Conservation (phyloP, 2,888 invertebrate genomes). For the Andrena flavipes region DNA sequence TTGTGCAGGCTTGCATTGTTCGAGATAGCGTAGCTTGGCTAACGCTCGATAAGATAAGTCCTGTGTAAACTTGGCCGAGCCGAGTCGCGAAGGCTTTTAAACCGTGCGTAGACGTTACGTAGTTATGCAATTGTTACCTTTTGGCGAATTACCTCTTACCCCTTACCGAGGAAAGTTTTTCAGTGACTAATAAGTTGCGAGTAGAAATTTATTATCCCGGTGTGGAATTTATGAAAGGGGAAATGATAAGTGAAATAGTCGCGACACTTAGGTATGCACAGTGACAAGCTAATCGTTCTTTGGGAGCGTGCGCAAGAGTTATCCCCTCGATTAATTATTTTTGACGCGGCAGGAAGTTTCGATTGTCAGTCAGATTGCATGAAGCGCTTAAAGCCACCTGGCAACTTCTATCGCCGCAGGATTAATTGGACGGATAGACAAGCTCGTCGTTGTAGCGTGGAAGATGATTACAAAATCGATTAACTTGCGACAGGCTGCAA, state of each 20-base stretch:
- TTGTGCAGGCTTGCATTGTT: constrained; percentile 27
- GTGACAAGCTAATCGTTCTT: not conserved
- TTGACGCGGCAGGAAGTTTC: not conserved
- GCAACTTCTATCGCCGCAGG: not conserved
- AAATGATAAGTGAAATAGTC: not conserved
- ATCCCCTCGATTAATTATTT: not conserved
- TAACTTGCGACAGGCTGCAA: constrained; percentile 13
- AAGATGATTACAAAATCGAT: constrained; percentile 36
- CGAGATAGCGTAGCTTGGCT: constrained; percentile 45
- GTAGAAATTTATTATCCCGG: no score
- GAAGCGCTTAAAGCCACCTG: constrained; percentile 4
- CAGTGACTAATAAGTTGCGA: no score
- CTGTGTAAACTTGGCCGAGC: constrained; percentile 17
- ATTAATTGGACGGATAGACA: constrained; percentile 20
- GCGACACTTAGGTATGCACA: not conserved
- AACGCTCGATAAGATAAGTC: constrained; percentile 63
- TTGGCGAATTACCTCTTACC: not conserved
- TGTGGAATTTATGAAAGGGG: no score
- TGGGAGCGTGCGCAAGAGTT: not conserved
- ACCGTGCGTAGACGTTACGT: constrained; percentile 2
- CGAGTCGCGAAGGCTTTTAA: constrained; percentile 42
- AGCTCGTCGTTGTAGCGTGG: constrained; percentile 1
- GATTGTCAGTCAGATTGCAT: not conserved
- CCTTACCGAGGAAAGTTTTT: no score
- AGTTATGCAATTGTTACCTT: constrained; percentile 26